Evolutionary conservation across 2,113 vertebrate genomes (phyloP).

Genomic region (Panthera uncia): DNA sequence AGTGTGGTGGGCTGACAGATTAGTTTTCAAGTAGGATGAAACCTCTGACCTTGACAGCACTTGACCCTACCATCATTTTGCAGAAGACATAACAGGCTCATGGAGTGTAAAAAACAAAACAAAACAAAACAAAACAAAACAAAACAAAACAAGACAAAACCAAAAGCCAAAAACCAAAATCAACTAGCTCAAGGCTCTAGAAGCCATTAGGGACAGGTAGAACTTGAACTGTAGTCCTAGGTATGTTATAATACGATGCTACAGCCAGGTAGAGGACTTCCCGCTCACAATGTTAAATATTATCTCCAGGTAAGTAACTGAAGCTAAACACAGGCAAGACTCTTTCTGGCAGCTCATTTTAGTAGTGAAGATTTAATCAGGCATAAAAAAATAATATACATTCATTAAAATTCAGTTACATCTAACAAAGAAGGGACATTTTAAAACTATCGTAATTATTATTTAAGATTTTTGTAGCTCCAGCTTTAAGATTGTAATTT

Average conservation of each 20-base stretch:
- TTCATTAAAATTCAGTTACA: slow-evolving; percentile 1
- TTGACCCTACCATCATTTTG: not conserved
- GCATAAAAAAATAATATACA: not conserved
- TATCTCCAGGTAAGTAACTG: not conserved
- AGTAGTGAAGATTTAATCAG: not conserved
- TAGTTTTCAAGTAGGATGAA: not conserved
- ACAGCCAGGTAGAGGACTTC: not conserved
- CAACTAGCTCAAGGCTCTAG: not conserved
- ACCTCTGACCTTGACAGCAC: not conserved
- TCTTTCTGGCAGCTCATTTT: not conserved
- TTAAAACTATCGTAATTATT: not conserved
- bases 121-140: not conserved
- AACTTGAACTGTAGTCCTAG: not conserved
- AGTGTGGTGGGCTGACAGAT: not conserved
- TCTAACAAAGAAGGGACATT: not conserved
- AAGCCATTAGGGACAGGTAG: not conserved
- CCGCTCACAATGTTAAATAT: not conserved
- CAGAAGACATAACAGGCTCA: not conserved
- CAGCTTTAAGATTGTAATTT: not conserved
- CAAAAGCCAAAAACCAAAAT: not conserved
- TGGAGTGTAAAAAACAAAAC: not conserved
- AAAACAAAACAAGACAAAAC: not conserved
- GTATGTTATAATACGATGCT: not conserved
- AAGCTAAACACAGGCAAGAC: not conserved
- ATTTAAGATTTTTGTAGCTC: not conserved